Evolutionary conservation across 2,888 invertebrate species (phyloP).

Genomic region (Trichopoda pennipes): DNA sequence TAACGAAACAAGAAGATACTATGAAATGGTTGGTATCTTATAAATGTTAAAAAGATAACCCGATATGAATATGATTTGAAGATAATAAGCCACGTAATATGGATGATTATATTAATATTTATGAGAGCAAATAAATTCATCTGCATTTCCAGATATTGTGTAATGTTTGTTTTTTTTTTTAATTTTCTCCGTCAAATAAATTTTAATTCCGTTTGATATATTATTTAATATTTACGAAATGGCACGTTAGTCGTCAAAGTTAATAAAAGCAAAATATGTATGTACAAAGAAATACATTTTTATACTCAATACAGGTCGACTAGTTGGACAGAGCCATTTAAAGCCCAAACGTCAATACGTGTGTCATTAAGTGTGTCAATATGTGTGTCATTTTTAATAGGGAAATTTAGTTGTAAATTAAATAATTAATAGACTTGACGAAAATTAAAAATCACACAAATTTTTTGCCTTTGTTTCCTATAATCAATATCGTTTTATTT

Average conservation of each 20-base stretch:
- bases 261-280: not conserved
- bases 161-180: constrained; percentile 26
- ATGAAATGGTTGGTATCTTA: not conserved
- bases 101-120: constrained; percentile 25
- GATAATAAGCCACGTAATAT: not conserved
- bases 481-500: constrained; percentile 11
- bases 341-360: constrained; percentile 31
- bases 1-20: constrained; percentile 2
- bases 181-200: not conserved
- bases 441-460: constrained; percentile 47
- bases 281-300: not conserved
- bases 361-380: not conserved
- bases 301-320: not conserved
- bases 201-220: too few relatives aligned
- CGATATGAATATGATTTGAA: constrained; percentile 26
- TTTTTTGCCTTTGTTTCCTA: not conserved
- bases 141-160: constrained; percentile 55
- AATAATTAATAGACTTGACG: constrained; percentile 41
- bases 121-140: constrained; percentile 43
- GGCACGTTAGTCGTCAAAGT: constrained; percentile 18
- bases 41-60: constrained; percentile 21
- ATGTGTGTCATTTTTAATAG: constrained; percentile 45
- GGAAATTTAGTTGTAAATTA: constrained; percentile 37
- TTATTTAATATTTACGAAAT: constrained; percentile 27
- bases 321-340: not conserved